phyloP scores from a whole-genome alignment of 64 coral and sea anemone genomes.

The Orbicella faveolata region DNA sequence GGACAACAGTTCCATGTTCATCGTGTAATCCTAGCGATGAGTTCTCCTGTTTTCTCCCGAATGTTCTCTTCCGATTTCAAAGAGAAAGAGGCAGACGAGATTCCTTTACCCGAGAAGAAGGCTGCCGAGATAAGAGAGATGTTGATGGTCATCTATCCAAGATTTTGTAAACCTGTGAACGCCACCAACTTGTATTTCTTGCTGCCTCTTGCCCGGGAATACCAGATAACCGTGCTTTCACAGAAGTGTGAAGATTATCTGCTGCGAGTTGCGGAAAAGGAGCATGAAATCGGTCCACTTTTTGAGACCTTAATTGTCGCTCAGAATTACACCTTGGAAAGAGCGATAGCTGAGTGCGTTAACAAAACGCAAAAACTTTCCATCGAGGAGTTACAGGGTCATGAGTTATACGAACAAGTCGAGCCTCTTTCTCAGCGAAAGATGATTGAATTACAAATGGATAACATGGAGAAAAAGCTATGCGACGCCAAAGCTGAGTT shows the following conservation, averaged over 20 bases:
- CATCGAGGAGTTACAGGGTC: background rate
- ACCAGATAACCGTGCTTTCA: constrained; percentile 1
- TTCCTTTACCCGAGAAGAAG: constrained; percentile 17
- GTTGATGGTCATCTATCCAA: constrained; percentile 3
- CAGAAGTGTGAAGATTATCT: constrained; percentile 16
- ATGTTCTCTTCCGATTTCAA: constrained; percentile 25
- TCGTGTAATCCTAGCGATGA: background rate
- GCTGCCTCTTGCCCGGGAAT: background rate
- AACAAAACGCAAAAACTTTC: background rate
- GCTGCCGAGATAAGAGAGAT: constrained; percentile 3
- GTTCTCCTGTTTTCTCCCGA: background rate
- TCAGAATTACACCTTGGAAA: background rate
- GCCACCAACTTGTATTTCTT: background rate
- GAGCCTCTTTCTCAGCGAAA: background rate
- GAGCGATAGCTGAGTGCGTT: background rate
- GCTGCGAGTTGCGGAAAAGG: background rate
- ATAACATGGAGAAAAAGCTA: background rate
- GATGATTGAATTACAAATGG: constrained; percentile 9
- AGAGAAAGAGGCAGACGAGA: constrained; percentile 3
- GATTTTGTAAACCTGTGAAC: background rate
- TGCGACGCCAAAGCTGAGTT: background rate
- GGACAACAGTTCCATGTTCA: constrained; percentile 13
- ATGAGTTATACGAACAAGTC: background rate
- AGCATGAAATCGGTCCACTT: background rate
- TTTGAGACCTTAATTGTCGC: background rate